Evolutionary conservation across 2,797 vertebrate genomes (phyloP).

Genomic region (Typhlichthys eigenmanni): DNA sequence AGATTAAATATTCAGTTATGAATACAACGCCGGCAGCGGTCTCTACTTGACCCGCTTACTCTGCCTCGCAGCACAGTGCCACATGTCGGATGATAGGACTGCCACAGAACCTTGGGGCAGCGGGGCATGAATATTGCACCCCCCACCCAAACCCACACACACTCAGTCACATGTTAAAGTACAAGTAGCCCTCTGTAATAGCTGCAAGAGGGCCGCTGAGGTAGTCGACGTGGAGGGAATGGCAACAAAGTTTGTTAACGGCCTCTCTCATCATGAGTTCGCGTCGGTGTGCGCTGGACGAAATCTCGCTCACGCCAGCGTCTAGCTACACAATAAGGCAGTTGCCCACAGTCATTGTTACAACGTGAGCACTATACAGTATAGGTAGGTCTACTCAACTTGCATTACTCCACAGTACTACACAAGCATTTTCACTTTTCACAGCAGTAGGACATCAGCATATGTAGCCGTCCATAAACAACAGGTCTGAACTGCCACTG

Average conservation of each 20-base stretch:
- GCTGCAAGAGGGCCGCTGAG: conserved; percentile 62
- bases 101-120: conserved; percentile 48
- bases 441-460: too few relatives aligned
- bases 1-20: conserved; percentile 61
- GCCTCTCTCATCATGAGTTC: conserved; percentile 27
- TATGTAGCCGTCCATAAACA: too few relatives aligned
- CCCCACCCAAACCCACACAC: conserved; percentile 49
- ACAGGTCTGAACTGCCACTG: conserved; percentile 50
- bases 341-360: conserved; percentile 26
- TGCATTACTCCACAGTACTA: conserved; percentile 23
- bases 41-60: conserved; percentile 72
- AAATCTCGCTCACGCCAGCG: conserved; percentile 35
- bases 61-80: conserved; percentile 44
- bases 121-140: conserved; percentile 37
- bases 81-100: conserved; percentile 11
- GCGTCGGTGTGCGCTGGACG: conserved; percentile 16
- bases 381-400: conserved; percentile 16
- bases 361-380: conserved; percentile 9
- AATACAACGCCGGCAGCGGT: conserved; percentile 51
- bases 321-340: conserved; percentile 13
- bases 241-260: conserved; percentile 47
- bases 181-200: conserved; percentile 79
- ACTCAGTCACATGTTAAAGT: conserved; percentile 78
- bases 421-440: too few relatives aligned
- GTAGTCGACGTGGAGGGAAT: conserved; percentile 66